Percentiles rank a stretch among this genome's conserved stretches.
Conservation (phyloP, 2,113 vertebrate genomes). For the Corythaeola cristata region DNA sequence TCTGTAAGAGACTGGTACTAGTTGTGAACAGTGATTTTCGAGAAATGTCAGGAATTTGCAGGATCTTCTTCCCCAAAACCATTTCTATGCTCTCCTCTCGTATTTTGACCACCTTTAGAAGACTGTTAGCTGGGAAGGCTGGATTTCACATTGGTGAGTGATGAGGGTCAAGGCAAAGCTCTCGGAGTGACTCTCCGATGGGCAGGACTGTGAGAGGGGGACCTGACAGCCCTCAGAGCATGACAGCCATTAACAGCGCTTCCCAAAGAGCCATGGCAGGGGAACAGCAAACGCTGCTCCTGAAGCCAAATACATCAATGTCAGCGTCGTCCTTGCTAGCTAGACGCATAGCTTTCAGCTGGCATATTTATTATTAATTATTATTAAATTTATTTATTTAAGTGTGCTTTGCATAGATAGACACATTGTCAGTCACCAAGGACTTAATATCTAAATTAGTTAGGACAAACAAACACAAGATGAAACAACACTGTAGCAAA, state of each 20-base stretch:
- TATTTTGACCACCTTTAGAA: neutral
- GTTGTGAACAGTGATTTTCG: neutral
- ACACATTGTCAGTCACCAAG: constrained; percentile 57
- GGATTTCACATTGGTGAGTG: neutral
- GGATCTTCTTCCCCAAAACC: neutral
- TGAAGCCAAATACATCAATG: neutral
- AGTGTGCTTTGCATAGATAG: constrained; percentile 55
- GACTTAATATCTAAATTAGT: constrained; percentile 71
- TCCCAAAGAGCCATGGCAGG: neutral
- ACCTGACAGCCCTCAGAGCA: neutral
- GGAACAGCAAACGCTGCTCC: neutral
- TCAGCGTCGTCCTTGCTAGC: constrained; percentile 37
- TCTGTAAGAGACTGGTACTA: neutral
- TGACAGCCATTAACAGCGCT: neutral
- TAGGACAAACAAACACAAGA: constrained; percentile 61
- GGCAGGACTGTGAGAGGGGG: neutral
- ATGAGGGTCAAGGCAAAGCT: neutral
- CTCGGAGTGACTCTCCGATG: neutral
- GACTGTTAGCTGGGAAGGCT: neutral
- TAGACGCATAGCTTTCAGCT: constrained; percentile 6
- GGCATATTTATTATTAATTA: constrained; percentile 61
- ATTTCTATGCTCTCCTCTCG: neutral
- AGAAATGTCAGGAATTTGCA: neutral
- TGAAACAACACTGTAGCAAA: constrained; percentile 34
- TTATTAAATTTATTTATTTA: constrained; percentile 65